phyloP scores from a whole-genome alignment of 1,140 invertebrate genomes.

The Drosophila watanabei region DNA sequence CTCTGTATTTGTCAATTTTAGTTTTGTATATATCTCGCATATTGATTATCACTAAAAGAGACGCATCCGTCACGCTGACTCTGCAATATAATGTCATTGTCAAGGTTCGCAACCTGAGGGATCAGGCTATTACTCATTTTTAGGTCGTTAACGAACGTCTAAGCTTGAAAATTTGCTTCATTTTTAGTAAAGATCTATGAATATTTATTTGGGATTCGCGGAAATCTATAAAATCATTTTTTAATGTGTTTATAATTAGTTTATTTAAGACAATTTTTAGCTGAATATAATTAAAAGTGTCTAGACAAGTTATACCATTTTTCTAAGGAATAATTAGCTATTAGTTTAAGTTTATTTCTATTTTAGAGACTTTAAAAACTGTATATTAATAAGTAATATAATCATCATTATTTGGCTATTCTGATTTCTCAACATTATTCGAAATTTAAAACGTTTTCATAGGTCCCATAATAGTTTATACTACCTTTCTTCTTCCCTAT shows the following conservation, averaged over 20 bases:
- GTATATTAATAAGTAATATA: too few species aligned
- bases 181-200: background rate
- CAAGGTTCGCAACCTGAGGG: conserved; percentile 27
- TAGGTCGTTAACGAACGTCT: background rate
- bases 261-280: background rate
- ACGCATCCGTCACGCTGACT: conserved; percentile 34
- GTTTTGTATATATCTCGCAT: conserved; percentile 31
- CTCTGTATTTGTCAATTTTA: conserved; percentile 31
- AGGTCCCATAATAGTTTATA: background rate
- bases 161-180: background rate
- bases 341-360: background rate
- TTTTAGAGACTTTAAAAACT: background rate
- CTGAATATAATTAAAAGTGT: background rate
- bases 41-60: conserved; percentile 50
- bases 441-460: background rate
- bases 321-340: background rate
- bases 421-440: background rate
- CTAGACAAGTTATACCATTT: background rate
- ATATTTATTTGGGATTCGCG: background rate
- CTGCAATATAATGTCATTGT: conserved; percentile 17
- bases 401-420: too few species aligned
- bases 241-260: background rate
- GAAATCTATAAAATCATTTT: background rate
- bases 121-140: conserved; percentile 27
- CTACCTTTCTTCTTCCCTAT: background rate